phyloP scores from a whole-genome alignment of 2,797 vertebrate genomes.

The Myripristis murdjan region DNA sequence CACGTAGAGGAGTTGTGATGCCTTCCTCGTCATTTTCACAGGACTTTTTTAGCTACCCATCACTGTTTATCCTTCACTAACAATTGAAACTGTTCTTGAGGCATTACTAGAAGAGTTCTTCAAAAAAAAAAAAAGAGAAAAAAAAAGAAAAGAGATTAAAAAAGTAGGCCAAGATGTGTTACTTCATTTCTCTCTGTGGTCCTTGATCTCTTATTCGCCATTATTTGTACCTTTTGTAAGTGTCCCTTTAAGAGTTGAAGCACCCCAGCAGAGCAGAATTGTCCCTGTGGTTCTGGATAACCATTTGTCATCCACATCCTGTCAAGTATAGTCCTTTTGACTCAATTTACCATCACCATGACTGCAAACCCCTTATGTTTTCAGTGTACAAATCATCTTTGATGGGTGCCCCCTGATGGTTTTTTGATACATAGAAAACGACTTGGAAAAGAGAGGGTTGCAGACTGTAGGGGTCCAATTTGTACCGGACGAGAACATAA shows the following conservation, averaged over 20 bases:
- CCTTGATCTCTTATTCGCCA: conserved; percentile 50
- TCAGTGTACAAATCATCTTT: conserved; percentile 20
- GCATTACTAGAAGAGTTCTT: conserved; percentile 48
- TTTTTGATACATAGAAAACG: conserved; percentile 19
- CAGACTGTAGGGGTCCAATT: conserved; percentile 24
- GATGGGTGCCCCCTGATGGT: conserved; percentile 21
- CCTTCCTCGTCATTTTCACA: conserved; percentile 87
- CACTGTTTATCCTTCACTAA: conserved; percentile 72
- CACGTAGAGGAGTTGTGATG: conserved; percentile 80
- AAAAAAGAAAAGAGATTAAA: conserved; percentile 32
- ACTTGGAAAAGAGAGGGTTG: conserved; percentile 6
- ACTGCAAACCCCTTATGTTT: conserved; percentile 50
- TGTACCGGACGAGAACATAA: conserved; percentile 19
- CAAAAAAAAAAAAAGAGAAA: conserved; percentile 32
- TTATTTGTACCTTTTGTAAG: conserved; percentile 73
- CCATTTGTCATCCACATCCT: conserved; percentile 20
- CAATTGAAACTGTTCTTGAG: conserved; percentile 57
- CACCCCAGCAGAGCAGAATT: conserved; percentile 42
- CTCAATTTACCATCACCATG: conserved; percentile 51
- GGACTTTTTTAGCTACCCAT: conserved; percentile 82
- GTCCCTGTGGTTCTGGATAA: conserved; percentile 44
- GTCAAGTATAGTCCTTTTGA: conserved; percentile 24
- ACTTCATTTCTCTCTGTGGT: conserved; percentile 64
- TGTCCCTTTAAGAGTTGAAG: conserved; percentile 70
- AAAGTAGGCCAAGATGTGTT: conserved; percentile 46